Evolutionary conservation across 2,888 invertebrate species (phyloP).

Genomic region (Liposcelis brunnea): DNA sequence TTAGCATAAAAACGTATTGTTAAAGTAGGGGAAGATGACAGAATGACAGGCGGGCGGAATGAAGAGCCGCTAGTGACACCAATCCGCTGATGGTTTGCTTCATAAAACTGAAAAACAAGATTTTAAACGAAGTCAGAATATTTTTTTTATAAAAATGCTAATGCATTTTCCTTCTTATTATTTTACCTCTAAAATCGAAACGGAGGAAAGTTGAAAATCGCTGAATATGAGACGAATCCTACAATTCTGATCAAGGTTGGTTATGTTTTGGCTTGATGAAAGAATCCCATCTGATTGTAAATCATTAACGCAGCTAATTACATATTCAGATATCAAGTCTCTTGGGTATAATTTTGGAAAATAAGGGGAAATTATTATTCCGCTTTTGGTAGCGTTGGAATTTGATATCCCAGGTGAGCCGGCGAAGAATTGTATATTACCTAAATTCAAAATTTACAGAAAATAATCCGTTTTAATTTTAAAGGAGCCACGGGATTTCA

Average conservation of each 20-base stretch:
- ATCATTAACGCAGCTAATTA: constrained; percentile 36
- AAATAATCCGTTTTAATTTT: too few relatives aligned
- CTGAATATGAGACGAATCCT: constrained; percentile 44
- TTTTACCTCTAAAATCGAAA: constrained; percentile 45
- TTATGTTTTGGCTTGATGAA: too few relatives aligned
- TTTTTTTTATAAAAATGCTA: not conserved
- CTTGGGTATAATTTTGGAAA: constrained; percentile 48
- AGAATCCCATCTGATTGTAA: constrained; percentile 12
- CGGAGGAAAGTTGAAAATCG: constrained; percentile 45
- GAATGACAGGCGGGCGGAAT: constrained; percentile 49
- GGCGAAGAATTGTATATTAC: constrained; percentile 35
- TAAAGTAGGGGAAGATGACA: constrained; percentile 43
- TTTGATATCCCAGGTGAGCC: constrained; percentile 28
- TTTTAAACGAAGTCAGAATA: constrained; percentile 2
- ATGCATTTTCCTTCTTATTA: too few relatives aligned
- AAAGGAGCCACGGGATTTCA: too few relatives aligned
- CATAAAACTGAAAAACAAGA: constrained; percentile 36
- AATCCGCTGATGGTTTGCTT: constrained; percentile 41
- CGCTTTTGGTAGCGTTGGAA: constrained; percentile 28
- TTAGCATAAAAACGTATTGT: constrained; percentile 50
- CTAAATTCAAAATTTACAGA: constrained; percentile 24
- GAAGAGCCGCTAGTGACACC: constrained; percentile 45
- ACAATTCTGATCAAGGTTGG: constrained; percentile 29
- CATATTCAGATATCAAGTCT: constrained; percentile 46
- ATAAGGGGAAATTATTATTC: constrained; percentile 43